Conservation (phyloP, 2,888 invertebrate genomes). For the Drosophila koepferae region DNA sequence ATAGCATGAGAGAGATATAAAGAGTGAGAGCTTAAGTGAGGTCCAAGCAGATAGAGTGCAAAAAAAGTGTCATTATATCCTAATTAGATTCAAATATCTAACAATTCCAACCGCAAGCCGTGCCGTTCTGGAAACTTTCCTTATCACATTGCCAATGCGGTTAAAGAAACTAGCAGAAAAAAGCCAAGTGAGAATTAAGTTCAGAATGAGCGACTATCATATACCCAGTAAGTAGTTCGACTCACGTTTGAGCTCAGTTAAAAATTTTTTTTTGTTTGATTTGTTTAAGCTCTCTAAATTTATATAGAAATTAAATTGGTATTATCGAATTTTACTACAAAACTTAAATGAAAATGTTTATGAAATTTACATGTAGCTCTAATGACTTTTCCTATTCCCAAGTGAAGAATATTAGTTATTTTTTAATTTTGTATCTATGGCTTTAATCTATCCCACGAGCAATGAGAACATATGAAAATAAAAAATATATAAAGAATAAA, state of each 20-base stretch:
- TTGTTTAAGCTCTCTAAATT: neutral
- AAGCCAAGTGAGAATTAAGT: neutral
- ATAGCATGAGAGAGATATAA: neutral
- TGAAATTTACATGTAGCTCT: no score
- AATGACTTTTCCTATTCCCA: no score
- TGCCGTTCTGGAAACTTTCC: conserved; percentile 60
- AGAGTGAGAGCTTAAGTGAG: neutral
- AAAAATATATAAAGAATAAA: neutral
- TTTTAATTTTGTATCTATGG: neutral
- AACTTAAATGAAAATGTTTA: no score
- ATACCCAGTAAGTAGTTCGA: conserved; percentile 2
- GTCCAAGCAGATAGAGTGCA: conserved; percentile 2
- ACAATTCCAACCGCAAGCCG: conserved; percentile 67
- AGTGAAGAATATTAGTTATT: no score
- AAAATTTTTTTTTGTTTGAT: no score
- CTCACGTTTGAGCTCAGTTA: no score
- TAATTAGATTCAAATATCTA: conserved; percentile 77
- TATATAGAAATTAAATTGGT: neutral
- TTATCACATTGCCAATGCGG: conserved; percentile 62
- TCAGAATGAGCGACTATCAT: neutral
- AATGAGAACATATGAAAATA: neutral
- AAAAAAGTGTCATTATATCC: conserved; percentile 72
- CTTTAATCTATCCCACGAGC: neutral
- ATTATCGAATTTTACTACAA: neutral
- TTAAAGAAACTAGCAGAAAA: conserved; percentile 23